These are phyloP conservation scores for Hydractinia echinata DNA, from an alignment of 30 jellyfish, hydroid and myxozoan genomes.

Conservation along the genomic window DNA sequence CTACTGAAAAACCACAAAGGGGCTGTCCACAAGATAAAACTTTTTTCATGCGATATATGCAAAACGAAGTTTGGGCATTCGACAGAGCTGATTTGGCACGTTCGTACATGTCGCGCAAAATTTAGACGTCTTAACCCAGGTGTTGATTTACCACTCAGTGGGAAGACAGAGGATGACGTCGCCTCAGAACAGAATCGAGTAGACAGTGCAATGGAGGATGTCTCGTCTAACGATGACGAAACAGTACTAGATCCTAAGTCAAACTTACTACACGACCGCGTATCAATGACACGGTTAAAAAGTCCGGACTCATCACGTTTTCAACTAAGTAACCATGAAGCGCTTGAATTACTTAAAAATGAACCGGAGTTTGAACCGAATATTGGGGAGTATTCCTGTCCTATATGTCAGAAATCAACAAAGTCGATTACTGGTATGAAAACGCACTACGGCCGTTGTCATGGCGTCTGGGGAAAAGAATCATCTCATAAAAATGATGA, in stretches of 20 bases:
- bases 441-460: constrained; percentile 64
- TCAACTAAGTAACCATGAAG: constrained; percentile 16
- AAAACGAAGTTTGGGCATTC: constrained; percentile 51
- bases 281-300: not conserved
- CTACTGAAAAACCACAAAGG: constrained; percentile 79
- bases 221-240: constrained; percentile 9
- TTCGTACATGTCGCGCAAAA: constrained; percentile 22
- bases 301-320: not conserved
- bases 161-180: constrained; percentile 17
- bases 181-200: constrained; percentile 18
- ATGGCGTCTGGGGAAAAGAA: constrained; percentile 60
- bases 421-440: constrained; percentile 45
- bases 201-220: constrained; percentile 8
- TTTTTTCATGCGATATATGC: constrained; percentile 65
- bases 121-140: constrained; percentile 28
- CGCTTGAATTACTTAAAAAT: constrained; percentile 1
- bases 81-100: constrained; percentile 70
- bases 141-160: constrained; percentile 22
- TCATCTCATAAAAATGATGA: constrained; percentile 20
- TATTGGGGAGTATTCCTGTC: constrained; percentile 20
- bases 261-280: not conserved
- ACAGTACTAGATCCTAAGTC: constrained; percentile 6
- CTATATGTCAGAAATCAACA: constrained; percentile 27
- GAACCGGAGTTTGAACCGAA: constrained; percentile 18
- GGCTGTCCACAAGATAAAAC: constrained; percentile 62